Evolutionary conservation across 2,797 vertebrate genomes (phyloP).

Genomic region (Scomberomorus guttatus): DNA sequence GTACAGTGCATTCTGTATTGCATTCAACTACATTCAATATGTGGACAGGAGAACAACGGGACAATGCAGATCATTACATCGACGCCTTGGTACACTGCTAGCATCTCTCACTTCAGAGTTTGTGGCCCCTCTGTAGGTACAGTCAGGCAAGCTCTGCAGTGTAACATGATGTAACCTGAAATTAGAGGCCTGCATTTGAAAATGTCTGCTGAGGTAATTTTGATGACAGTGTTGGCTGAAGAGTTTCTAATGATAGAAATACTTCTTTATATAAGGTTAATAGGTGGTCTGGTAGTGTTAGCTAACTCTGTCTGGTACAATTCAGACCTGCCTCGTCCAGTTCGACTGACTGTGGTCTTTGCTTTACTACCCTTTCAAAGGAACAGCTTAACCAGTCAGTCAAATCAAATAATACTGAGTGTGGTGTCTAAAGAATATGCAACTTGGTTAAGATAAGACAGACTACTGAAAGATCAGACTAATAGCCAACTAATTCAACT

Average conservation of each 20-base stretch:
- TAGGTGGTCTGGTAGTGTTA: neutral
- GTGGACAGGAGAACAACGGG: neutral
- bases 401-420: conserved; percentile 3
- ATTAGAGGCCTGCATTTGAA: conserved; percentile 27
- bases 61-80: conserved; percentile 2
- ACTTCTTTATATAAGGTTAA: conserved; percentile 4
- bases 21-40: neutral
- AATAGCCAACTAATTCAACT: neutral
- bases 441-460: neutral
- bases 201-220: conserved; percentile 4
- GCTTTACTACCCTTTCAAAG: neutral
- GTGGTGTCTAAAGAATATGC: neutral
- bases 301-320: conserved; percentile 1
- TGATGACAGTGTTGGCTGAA: conserved; percentile 15
- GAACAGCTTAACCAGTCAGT: neutral
- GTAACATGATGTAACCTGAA: conserved; percentile 28
- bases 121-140: neutral
- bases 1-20: neutral
- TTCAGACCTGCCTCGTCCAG: conserved; percentile 6
- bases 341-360: conserved; percentile 3
- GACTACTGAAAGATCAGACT: neutral
- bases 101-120: neutral
- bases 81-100: neutral
- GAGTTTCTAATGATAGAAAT: conserved; percentile 20
- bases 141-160: neutral